Base-by-base conservation (phyloP, 2,888 invertebrate species). In the Chloroclystis v-ata region DNA sequence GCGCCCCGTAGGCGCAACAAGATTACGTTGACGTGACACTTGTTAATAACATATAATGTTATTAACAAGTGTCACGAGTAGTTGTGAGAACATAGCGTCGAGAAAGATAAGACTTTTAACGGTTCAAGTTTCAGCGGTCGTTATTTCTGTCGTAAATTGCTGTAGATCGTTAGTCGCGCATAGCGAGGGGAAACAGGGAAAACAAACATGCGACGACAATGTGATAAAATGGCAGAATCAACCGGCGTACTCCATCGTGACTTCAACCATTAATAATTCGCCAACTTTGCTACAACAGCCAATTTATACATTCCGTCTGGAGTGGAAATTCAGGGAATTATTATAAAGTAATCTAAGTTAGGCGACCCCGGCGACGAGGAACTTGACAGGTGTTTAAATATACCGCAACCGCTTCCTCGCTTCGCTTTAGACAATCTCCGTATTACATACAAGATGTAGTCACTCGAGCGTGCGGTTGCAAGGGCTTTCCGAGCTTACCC, bases 261-360 rank as follows among this genome's bases (percentile, higher is more conserved):
- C 72, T 66, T 67, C 59, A 60, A 61, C 67, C 71, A 78, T 82
- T 81, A 78, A 78, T 78, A 77, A 77, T 76, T 71, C 68, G 60
- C 71, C 61, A 75, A 78, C 70, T 76, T 72, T 58, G 65, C 72
- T 74, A 76, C 75, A 76, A 76, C 75, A 69, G 63, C 69, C 72
- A 79, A 79, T 82, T 76, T 78, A 77, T 78, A 73, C 68, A 76
- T 78, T 75, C 75, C 67, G 70, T 74, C 72, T 75, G 68, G 72
- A 75, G 72, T 73, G 71, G 75, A 74, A 77, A 78, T 76, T 73
- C 69, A 67, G 65, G 57, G 70, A 71, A 78, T 83, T 78, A 83
- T 83, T 85, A 82, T 79, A 80, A 82, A 82, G 85, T 81, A 84
- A 86, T 86, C 79, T 81, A 83, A 85, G 82, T 86, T 85, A 76